These are phyloP conservation scores for Melinaea marsaeus DNA, from an alignment of 2,888 invertebrate species.

Conservation along the genomic window DNA sequence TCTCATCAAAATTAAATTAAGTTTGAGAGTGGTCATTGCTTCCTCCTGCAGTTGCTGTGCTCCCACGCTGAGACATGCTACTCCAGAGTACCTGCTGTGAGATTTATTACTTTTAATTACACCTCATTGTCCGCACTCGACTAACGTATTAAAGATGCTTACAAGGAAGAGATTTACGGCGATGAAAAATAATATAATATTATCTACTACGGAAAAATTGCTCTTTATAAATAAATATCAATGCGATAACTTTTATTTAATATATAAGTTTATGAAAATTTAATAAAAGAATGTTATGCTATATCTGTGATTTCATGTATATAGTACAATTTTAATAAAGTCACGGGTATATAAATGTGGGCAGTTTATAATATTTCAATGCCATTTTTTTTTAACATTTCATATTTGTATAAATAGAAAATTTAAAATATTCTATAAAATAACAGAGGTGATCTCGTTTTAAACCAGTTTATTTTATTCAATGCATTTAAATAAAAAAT, in stretches of 20 bases:
- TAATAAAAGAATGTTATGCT: too few relatives aligned
- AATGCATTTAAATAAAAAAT: too few relatives aligned
- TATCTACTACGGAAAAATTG: not conserved
- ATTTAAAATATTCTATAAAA: too few relatives aligned
- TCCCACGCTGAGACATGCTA: conserved; percentile 57
- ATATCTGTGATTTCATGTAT: too few relatives aligned
- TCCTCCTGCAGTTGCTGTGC: conserved; percentile 12
- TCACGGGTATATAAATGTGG: too few relatives aligned
- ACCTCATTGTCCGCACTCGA: conserved; percentile 70
- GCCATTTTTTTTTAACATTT: too few relatives aligned
- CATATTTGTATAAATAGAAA: too few relatives aligned
- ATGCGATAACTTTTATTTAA: not conserved
- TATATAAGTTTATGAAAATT: not conserved
- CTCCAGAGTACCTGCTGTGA: conserved; percentile 75
- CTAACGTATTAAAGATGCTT: conserved; percentile 58
- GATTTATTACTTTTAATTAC: conserved; percentile 79
- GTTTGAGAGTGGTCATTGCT: conserved; percentile 13
- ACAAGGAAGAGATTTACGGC: conserved; percentile 56
- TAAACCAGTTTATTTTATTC: too few relatives aligned
- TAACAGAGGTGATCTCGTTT: too few relatives aligned
- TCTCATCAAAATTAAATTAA: conserved; percentile 25
- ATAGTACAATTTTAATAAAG: too few relatives aligned
- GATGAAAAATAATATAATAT: conserved; percentile 4
- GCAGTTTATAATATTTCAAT: too few relatives aligned
- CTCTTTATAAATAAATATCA: not conserved